A percentile compares a stretch with the other conserved stretches of the same genome.
These are phyloP conservation scores for Periparus ater DNA, from an alignment of 2,797 vertebrate species.

Conservation along the genomic window DNA sequence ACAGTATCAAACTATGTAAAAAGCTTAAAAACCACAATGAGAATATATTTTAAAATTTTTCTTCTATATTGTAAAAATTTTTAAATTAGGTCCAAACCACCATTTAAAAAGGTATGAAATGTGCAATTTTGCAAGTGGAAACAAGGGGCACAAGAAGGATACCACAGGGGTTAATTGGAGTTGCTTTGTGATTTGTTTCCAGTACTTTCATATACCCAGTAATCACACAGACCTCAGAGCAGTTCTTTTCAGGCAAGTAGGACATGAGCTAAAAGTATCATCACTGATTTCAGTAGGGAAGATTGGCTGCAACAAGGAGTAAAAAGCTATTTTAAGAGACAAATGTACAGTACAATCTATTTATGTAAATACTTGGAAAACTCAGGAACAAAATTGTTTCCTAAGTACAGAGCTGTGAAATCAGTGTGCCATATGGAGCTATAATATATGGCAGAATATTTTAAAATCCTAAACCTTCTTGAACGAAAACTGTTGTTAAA, in stretches of 20 bases:
- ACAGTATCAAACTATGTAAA: constrained; percentile 74
- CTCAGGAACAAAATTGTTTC: constrained; percentile 10
- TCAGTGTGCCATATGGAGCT: constrained; percentile 24
- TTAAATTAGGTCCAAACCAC: constrained; percentile 56
- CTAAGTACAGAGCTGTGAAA: constrained; percentile 46
- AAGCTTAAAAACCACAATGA: constrained; percentile 72
- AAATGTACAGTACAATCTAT: constrained; percentile 39
- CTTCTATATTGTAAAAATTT: constrained; percentile 59
- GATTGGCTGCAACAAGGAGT: background rate
- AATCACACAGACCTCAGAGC: constrained; percentile 1
- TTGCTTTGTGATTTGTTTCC: constrained; percentile 36
- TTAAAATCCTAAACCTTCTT: constrained; percentile 3
- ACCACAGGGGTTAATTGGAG: background rate
- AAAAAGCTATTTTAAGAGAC: constrained; percentile 46
- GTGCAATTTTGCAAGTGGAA: constrained; percentile 47
- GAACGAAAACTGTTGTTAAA: constrained; percentile 9
- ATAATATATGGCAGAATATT: constrained; percentile 27
- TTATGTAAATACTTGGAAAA: constrained; percentile 58
- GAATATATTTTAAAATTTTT: constrained; percentile 32
- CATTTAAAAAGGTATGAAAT: constrained; percentile 61
- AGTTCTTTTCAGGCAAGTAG: constrained; percentile 18
- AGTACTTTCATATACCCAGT: background rate
- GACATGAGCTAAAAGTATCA: constrained; percentile 10
- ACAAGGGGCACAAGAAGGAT: constrained; percentile 39
- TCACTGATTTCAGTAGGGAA: constrained; percentile 14